A percentile compares a stretch with the other conserved stretches of the same genome.
Conservation (phyloP, 2,888 invertebrate species). For the Rhamnusium bicolor region DNA sequence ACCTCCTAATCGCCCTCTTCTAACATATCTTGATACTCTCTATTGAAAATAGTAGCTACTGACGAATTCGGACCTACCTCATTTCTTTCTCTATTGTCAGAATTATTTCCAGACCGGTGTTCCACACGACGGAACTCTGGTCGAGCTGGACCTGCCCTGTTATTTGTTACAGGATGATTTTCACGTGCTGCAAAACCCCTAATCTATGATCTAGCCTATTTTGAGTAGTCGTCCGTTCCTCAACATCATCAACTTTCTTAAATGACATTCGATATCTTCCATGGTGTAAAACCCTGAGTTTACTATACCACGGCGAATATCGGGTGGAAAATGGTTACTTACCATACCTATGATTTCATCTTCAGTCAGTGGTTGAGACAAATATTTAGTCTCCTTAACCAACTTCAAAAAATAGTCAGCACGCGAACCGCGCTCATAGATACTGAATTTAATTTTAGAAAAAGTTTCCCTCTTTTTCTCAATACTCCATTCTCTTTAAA, state of each 20-base stretch:
- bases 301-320: constrained; percentile 35
- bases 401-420: constrained; percentile 39
- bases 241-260: constrained; percentile 27
- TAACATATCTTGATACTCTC: background rate
- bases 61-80: background rate
- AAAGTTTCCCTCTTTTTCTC: constrained; percentile 34
- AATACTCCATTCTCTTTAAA: constrained; percentile 33
- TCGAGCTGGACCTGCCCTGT: background rate
- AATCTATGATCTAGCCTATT: background rate
- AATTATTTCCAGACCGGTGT: background rate
- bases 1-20: background rate
- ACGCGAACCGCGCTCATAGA: constrained; percentile 9
- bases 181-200: background rate
- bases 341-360: constrained; percentile 25
- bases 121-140: background rate
- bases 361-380: constrained; percentile 15
- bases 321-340: constrained; percentile 32
- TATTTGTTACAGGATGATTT: background rate
- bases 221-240: background rate
- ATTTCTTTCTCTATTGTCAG: background rate
- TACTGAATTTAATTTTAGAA: constrained; percentile 32
- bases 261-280: constrained; percentile 36
- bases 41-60: background rate
- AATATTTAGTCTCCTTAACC: constrained; percentile 16
- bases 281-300: constrained; percentile 27